These are phyloP conservation scores for Onchidella celtica DNA, from an alignment of 2,888 invertebrate species.

Conservation along the genomic window DNA sequence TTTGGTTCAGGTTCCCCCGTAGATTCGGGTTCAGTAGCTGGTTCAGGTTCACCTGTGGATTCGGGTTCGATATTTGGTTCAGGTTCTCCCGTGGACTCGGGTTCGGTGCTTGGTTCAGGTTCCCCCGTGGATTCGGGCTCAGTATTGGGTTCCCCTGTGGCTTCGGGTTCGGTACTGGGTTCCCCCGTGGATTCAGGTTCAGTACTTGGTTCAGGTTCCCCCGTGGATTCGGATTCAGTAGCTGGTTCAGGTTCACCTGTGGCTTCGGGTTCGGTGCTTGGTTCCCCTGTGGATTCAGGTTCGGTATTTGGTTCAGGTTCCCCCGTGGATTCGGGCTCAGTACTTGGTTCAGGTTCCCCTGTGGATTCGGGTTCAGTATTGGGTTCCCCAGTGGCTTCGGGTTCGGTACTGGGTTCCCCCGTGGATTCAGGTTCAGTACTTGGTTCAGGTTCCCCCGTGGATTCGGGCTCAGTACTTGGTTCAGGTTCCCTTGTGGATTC, in stretches of 20 bases:
- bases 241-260: background rate
- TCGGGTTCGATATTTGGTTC: slow-evolving; percentile 27
- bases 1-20: slow-evolving; percentile 34
- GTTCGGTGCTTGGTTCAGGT: slow-evolving; percentile 21
- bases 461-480: background rate
- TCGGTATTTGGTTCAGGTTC: background rate
- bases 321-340: background rate
- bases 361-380: background rate
- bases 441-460: background rate
- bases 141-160: slow-evolving; percentile 28
- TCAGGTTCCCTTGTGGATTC: background rate
- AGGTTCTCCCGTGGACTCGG: background rate
- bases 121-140: slow-evolving; percentile 41
- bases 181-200: background rate
- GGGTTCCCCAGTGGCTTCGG: background rate
- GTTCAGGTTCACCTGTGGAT: background rate
- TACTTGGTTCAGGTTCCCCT: background rate
- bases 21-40: slow-evolving; percentile 34
- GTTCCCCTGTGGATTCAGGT: background rate
- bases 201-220: background rate
- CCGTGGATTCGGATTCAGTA: background rate
- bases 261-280: background rate
- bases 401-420: background rate
- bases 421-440: background rate
- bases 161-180: background rate